A percentile compares a stretch with the other conserved stretches of the same genome.
Evolutionary conservation across 92 coral and sea anemone genomes (phyloP).

Genomic region (Epizoanthus illoricatus): DNA sequence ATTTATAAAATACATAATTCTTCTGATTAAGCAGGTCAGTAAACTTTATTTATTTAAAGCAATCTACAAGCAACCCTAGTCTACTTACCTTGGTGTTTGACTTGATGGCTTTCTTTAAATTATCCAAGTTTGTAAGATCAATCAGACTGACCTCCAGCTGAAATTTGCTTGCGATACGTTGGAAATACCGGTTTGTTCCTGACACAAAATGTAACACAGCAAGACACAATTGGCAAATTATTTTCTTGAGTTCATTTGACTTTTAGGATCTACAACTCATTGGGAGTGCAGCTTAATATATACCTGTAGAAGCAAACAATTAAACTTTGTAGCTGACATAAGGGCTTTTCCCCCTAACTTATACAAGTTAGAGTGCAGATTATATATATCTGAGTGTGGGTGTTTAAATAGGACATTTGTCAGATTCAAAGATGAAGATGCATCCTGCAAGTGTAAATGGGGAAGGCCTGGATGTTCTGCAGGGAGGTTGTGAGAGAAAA

Average conservation of each 20-base stretch:
- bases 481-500: too few relatives aligned
- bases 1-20: neutral
- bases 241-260: neutral
- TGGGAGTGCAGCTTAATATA: too few relatives aligned
- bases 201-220: neutral
- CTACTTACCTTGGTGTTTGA: slow-evolving; percentile 85
- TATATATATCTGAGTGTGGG: too few relatives aligned
- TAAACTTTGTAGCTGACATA: too few relatives aligned
- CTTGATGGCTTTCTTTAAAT: slow-evolving; percentile 80
- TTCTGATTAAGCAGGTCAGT: neutral
- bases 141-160: slow-evolving; percentile 73
- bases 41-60: neutral
- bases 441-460: too few relatives aligned
- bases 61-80: neutral
- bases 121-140: slow-evolving; percentile 74
- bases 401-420: too few relatives aligned
- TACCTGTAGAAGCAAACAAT: too few relatives aligned
- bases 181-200: slow-evolving; percentile 97
- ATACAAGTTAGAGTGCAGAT: too few relatives aligned
- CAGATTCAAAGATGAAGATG: too few relatives aligned
- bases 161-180: slow-evolving; percentile 72
- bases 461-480: too few relatives aligned
- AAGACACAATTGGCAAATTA: neutral
- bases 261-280: too few relatives aligned
- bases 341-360: too few relatives aligned